phyloP scores from a whole-genome alignment of 2,888 invertebrate species.

The Pterobdella sp. region DNA sequence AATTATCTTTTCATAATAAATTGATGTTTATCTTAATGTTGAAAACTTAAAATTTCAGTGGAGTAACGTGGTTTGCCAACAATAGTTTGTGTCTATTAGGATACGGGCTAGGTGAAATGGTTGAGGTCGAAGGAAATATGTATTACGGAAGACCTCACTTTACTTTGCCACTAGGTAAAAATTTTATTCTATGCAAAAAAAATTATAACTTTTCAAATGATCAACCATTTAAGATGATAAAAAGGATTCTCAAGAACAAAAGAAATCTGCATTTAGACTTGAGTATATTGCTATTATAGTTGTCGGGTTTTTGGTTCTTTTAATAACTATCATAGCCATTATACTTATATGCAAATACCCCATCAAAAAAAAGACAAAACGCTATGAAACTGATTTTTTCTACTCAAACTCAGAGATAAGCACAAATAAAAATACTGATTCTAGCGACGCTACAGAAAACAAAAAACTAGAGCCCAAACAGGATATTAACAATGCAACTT shows the following conservation, averaged over 20 bases:
- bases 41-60: too few relatives aligned
- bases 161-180: background rate
- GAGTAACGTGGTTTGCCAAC: background rate
- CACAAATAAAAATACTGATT: background rate
- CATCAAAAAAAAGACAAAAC: background rate
- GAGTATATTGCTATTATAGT: constrained; percentile 29
- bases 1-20: background rate
- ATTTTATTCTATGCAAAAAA: background rate
- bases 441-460: background rate
- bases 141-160: background rate
- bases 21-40: background rate
- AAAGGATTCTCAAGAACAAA: too few relatives aligned
- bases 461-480: background rate
- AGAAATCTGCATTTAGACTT: constrained; percentile 17
- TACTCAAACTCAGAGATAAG: background rate
- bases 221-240: too few relatives aligned
- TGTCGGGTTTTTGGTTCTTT: constrained; percentile 21
- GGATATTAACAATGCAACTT: background rate
- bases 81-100: background rate
- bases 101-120: background rate
- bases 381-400: background rate
- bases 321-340: constrained; percentile 22
- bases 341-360: constrained; percentile 25
- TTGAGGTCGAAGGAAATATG: background rate
- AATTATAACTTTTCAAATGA: background rate